Evolutionary conservation across 1,140 invertebrate genomes (phyloP).

Genomic region (Pseudomyrmex sp.): DNA sequence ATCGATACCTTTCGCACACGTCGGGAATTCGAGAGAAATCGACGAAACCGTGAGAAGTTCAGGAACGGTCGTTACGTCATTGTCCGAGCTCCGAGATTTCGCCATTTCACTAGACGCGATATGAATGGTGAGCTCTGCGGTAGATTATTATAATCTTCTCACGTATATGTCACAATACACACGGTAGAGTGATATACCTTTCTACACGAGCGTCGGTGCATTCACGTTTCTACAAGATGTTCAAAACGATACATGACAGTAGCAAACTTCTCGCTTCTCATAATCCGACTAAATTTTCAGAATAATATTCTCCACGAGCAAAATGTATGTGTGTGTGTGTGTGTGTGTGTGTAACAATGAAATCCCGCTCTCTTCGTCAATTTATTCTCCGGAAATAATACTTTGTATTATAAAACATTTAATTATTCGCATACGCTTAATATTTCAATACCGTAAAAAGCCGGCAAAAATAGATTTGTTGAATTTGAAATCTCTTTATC

Average conservation of each 20-base stretch:
- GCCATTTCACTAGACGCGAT: constrained; percentile 9
- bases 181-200: neutral
- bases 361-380: neutral
- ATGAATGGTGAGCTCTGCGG: constrained; percentile 12
- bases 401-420: neutral
- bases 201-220: neutral
- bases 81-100: constrained; percentile 9
- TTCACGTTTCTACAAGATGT: constrained; percentile 1
- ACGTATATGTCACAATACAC: neutral
- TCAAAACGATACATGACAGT: neutral
- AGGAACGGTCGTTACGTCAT: constrained; percentile 29
- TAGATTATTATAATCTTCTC: constrained; percentile 26
- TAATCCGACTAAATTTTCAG: constrained; percentile 1
- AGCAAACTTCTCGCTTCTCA: neutral
- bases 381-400: neutral
- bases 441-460: too few species aligned
- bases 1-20: constrained; percentile 40
- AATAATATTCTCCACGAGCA: neutral
- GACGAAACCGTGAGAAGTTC: constrained; percentile 38
- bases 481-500: too few species aligned
- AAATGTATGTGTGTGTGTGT: too few species aligned
- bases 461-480: too few species aligned
- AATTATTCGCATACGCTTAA: too few species aligned
- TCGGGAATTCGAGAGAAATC: constrained; percentile 40
- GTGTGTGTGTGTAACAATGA: neutral